Evolutionary conservation across 1,140 invertebrate genomes (phyloP).

Genomic region (Drosophila ambigua): DNA sequence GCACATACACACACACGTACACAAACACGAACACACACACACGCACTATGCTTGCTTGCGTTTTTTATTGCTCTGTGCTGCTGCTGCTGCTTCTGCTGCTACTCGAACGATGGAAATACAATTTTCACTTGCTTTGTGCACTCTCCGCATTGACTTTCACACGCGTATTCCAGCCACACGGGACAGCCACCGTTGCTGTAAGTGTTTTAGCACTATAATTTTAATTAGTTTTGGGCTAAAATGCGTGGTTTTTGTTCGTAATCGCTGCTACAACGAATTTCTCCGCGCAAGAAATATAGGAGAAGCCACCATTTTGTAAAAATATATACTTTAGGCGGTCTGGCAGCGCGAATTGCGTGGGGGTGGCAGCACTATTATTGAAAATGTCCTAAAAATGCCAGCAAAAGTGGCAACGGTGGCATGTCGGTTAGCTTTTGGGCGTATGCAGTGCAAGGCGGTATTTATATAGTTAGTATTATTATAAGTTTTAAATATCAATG

Average conservation of each 20-base stretch:
- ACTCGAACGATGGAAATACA: slow-evolving; percentile 23
- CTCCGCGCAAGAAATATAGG: slow-evolving; percentile 57
- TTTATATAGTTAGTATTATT: too few species aligned
- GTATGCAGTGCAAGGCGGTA: background rate
- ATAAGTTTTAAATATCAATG: too few species aligned
- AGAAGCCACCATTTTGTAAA: slow-evolving; percentile 75
- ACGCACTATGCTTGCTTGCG: slow-evolving; percentile 75
- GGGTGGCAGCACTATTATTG: background rate
- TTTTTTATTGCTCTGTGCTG: slow-evolving; percentile 66
- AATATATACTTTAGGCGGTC: slow-evolving; percentile 32
- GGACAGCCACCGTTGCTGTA: slow-evolving; percentile 32
- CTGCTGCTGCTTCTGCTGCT: slow-evolving; percentile 51
- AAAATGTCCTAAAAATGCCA: slow-evolving; percentile 17
- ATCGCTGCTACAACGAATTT: slow-evolving; percentile 66
- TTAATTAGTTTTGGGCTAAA: slow-evolving; percentile 58
- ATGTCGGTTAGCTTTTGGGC: background rate
- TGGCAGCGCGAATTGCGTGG: background rate
- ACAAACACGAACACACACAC: slow-evolving; percentile 45
- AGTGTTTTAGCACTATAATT: slow-evolving; percentile 68
- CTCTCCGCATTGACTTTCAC: slow-evolving; percentile 47
- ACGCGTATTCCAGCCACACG: slow-evolving; percentile 50
- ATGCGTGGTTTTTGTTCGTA: slow-evolving; percentile 71
- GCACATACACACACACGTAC: slow-evolving; percentile 29
- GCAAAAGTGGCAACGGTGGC: background rate
- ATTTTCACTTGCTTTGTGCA: slow-evolving; percentile 59